These are phyloP conservation scores for Drosophila subquinaria DNA, from an alignment of 2,888 invertebrate species.

Conservation along the genomic window DNA sequence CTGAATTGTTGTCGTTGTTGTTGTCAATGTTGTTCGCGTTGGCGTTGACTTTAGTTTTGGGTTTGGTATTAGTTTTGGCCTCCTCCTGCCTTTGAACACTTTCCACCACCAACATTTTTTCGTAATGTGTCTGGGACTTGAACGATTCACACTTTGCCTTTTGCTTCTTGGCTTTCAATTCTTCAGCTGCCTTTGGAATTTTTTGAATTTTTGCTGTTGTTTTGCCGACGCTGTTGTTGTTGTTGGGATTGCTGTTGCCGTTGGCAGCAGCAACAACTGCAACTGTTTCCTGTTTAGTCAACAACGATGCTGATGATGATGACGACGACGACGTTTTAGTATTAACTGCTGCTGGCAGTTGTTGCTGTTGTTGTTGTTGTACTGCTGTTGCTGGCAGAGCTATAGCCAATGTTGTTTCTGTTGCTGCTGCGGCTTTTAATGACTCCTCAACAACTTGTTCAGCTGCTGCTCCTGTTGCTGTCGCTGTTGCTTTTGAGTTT, in stretches of 20 bases:
- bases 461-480: slow-evolving; percentile 67
- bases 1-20: slow-evolving; percentile 49
- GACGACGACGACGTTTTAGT: slow-evolving; percentile 45
- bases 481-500: slow-evolving; percentile 34
- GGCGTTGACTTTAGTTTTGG: not conserved
- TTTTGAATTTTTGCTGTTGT: slow-evolving; percentile 72
- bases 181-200: slow-evolving; percentile 80
- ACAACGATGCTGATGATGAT: slow-evolving; percentile 43
- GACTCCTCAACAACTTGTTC: slow-evolving; percentile 81
- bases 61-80: slow-evolving; percentile 1
- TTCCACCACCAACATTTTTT: slow-evolving; percentile 70
- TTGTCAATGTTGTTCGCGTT: slow-evolving; percentile 1
- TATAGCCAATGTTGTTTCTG: slow-evolving; percentile 41
- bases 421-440: slow-evolving; percentile 66
- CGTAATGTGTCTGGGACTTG: slow-evolving; percentile 56
- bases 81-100: slow-evolving; percentile 55
- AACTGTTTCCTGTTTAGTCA: slow-evolving; percentile 80
- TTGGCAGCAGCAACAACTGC: slow-evolving; percentile 60
- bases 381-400: slow-evolving; percentile 43
- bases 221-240: slow-evolving; percentile 32
- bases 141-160: slow-evolving; percentile 69
- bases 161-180: slow-evolving; percentile 72
- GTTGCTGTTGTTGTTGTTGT: slow-evolving; percentile 51
- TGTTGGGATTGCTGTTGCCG: slow-evolving; percentile 37
- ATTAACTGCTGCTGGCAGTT: slow-evolving; percentile 62